Conservation (phyloP, 1,140 invertebrate species). For the Watersipora subatra region DNA sequence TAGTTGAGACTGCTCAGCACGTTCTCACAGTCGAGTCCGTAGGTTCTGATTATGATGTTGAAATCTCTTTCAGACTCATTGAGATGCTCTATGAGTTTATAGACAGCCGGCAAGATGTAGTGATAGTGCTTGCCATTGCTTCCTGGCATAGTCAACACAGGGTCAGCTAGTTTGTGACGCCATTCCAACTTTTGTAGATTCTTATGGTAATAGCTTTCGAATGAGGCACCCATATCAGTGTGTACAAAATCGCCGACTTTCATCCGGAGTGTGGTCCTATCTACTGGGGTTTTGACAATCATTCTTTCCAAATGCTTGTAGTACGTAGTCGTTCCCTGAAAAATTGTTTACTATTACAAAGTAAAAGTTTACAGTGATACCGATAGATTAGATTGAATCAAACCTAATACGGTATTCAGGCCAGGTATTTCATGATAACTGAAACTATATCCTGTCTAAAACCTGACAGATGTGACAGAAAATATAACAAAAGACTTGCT, state of each 20-base stretch:
- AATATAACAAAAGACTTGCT: no score
- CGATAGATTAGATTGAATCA: no score
- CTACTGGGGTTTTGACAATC: conserved; percentile 22
- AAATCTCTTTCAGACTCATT: conserved; percentile 22
- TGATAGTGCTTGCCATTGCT: conserved; percentile 26
- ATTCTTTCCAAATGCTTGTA: conserved; percentile 30
- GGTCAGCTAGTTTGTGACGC: conserved; percentile 10
- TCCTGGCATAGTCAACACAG: conserved; percentile 22
- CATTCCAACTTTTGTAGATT: conserved; percentile 22
- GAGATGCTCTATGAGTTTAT: conserved; percentile 23
- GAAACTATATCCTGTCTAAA: no score
- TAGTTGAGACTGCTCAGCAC: conserved; percentile 23
- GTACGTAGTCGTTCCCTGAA: conserved; percentile 23
- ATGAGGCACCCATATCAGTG: conserved; percentile 17
- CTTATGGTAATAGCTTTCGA: conserved; percentile 21
- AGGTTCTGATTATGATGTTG: conserved; percentile 30
- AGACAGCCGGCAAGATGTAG: conserved; percentile 34
- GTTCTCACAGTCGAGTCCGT: conserved; percentile 29
- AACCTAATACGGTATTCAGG: no score
- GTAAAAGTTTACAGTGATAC: no score
- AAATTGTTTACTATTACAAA: no score
- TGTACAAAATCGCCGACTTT: conserved; percentile 29
- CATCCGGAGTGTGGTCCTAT: conserved; percentile 19
- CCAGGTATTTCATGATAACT: no score
- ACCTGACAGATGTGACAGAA: no score